Evolutionary conservation across 2,888 invertebrate genomes (phyloP), one percentile per base, ranked within the genome.

Genomic region (Lutraria lutraria): DNA sequence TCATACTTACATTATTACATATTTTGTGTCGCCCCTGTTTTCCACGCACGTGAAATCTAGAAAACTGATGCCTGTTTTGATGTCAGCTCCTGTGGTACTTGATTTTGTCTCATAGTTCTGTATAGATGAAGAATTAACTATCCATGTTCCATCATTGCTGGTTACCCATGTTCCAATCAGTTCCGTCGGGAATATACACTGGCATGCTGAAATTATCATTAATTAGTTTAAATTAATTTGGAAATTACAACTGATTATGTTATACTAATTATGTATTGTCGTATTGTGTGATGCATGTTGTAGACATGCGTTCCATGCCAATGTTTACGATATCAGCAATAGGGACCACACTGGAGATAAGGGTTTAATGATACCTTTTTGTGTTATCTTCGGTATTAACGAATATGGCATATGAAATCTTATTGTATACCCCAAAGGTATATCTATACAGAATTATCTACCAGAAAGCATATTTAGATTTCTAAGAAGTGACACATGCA

Each of bases 121-220:
- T 34, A 90, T 43, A 34, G 88, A 86, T 34, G 91, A 90, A 31
- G 88, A 84, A 86, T 87, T 92, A n/a, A 93, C 85, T 21, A 81
- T 88, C 92, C 93, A 90, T 19, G 93, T 90, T 0, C 94, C 94
- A 21, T 92, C 87, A 13, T 68, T 86, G 81, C 92, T 94, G 19
- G 93, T 90, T n/a, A 92, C 85, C 94, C 94, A 94, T 31, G 93
- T 92, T 29, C 93, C 93, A 0, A 53, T 86, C 21, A 94, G 79
- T 13, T 82, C 53, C 15, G 86, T 63, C 21, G 93, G 93, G 60
- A 94, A 93, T 16, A 90, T 92, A 76, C 93, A 94, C 19, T 87
- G 88, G 43, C 89, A 85, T 8, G 34, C 91, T 91, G 87, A 54
- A 88, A 31, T 43, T 43, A 8, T 8, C 43, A 43, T 43, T 4